Percentiles rank a stretch among this genome's conserved stretches.
Conservation (phyloP, 92 coral and sea anemone species). For the Parazoanthus atlanticus region DNA sequence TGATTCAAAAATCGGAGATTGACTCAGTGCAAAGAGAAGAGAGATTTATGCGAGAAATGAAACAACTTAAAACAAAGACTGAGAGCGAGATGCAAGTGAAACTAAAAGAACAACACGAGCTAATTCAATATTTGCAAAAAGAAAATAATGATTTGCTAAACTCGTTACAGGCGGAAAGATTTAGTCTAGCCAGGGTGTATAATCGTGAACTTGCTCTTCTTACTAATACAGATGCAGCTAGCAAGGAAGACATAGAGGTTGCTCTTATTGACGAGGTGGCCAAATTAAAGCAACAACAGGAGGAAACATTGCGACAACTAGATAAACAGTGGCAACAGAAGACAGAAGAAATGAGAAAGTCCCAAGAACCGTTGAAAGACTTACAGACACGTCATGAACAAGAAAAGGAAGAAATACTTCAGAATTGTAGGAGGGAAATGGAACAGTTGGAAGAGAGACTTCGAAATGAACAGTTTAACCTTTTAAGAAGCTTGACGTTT, state of each 20-base stretch:
- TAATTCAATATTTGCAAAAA: conserved; percentile 58
- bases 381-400: conserved; percentile 58
- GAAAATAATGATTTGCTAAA: conserved; percentile 58
- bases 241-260: conserved; percentile 76
- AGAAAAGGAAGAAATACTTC: conserved; percentile 55
- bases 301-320: conserved; percentile 52
- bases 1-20: conserved; percentile 55
- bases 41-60: conserved; percentile 60
- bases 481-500: conserved; percentile 83
- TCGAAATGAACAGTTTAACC: conserved; percentile 78
- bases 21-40: conserved; percentile 60
- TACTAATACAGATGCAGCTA: conserved; percentile 58
- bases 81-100: conserved; percentile 44
- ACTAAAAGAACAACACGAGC: conserved; percentile 54
- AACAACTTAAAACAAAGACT: conserved; percentile 32
- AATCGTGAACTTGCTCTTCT: conserved; percentile 79
- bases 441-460: conserved; percentile 79
- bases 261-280: conserved; percentile 78
- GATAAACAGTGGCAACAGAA: conserved; percentile 62
- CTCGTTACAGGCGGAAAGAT: conserved; percentile 69
- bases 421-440: conserved; percentile 62
- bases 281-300: conserved; percentile 64
- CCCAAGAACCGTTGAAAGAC: conserved; percentile 61
- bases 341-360: conserved; percentile 54
- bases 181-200: conserved; percentile 72